Conservation (phyloP, 2,797 vertebrate genomes). For the Sebastes wilsoni region DNA sequence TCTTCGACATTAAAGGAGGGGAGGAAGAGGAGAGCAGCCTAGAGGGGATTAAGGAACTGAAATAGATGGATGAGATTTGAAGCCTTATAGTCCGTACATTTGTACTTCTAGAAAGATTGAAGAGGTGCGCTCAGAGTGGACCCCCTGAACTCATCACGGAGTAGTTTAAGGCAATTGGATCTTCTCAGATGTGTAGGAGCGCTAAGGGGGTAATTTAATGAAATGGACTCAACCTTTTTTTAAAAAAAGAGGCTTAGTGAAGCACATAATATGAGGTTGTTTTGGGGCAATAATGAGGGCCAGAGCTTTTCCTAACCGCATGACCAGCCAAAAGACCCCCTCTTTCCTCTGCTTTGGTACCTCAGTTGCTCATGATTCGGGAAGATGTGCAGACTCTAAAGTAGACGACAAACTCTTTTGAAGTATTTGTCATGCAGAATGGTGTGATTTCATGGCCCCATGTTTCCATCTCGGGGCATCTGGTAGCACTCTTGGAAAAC, state of each 20-base stretch:
- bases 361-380: constrained; percentile 34
- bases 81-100: constrained; percentile 12
- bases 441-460: constrained; percentile 74
- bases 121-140: constrained; percentile 45
- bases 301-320: constrained; percentile 60
- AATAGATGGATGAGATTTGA: constrained; percentile 54
- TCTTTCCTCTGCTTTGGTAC: neutral
- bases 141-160: constrained; percentile 39
- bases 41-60: constrained; percentile 55
- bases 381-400: constrained; percentile 60
- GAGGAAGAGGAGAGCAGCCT: constrained; percentile 32
- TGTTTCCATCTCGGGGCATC: constrained; percentile 79
- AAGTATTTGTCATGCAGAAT: constrained; percentile 75
- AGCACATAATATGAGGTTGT: constrained; percentile 56
- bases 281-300: constrained; percentile 50
- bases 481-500: constrained; percentile 81
- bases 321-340: constrained; percentile 26
- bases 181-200: constrained; percentile 40
- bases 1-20: constrained; percentile 52
- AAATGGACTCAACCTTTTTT: constrained; percentile 43
- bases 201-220: constrained; percentile 49
- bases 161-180: constrained; percentile 39
- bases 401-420: constrained; percentile 70
- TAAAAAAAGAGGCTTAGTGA: constrained; percentile 21
- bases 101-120: constrained; percentile 54